These are phyloP conservation scores for Solenopsis invicta DNA, from an alignment of 1,140 invertebrate species.

Conservation along the genomic window DNA sequence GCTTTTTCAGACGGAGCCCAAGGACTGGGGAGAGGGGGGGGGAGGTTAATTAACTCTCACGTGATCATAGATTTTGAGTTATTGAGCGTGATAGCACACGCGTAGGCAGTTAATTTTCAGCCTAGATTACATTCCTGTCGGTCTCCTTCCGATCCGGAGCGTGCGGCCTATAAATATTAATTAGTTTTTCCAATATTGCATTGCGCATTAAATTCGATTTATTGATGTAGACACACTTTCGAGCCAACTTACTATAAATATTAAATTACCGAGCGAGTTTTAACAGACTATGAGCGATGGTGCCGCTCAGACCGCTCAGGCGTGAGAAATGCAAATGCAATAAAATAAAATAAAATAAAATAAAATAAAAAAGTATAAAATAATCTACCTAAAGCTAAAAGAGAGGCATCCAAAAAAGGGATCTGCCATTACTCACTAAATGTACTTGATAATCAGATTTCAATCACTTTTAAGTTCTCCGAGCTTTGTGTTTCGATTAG, in stretches of 20 bases:
- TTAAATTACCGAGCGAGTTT: conserved; percentile 43
- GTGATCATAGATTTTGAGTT: conserved; percentile 21
- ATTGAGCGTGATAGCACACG: conserved; percentile 15
- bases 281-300: conserved; percentile 33
- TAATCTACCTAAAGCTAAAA: conserved; percentile 32
- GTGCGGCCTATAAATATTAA: conserved; percentile 26
- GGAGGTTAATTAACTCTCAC: conserved; percentile 43
- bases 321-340: conserved; percentile 24
- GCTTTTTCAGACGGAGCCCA: not conserved
- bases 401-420: not conserved
- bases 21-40: too few species aligned
- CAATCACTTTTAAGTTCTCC: conserved; percentile 4
- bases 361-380: conserved; percentile 19
- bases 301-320: not conserved
- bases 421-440: not conserved
- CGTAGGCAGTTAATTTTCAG: conserved; percentile 24
- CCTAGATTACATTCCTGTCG: not conserved
- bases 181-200: conserved; percentile 15
- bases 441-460: conserved; percentile 25
- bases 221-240: conserved; percentile 23
- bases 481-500: not conserved
- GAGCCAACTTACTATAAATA: not conserved
- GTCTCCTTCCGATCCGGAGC: not conserved
- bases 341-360: not conserved
- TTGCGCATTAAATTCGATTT: conserved; percentile 30